These are phyloP conservation scores for Heterodera carotae DNA, from an alignment of 1,140 invertebrate species.

Conservation along the genomic window DNA sequence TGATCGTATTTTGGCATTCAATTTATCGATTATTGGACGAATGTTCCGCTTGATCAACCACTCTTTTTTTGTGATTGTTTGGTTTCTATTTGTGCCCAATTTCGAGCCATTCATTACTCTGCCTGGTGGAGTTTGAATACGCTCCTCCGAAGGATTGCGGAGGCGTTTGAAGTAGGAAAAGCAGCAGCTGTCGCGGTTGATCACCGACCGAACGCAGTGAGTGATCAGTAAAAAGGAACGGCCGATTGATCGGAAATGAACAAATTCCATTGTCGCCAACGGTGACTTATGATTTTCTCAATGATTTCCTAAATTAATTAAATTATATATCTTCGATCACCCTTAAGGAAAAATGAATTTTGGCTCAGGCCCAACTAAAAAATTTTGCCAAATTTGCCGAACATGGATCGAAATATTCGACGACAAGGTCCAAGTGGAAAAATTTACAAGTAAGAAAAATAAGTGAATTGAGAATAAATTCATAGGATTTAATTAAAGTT, in stretches of 20 bases:
- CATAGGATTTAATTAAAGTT: neutral
- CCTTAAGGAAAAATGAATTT: conserved; percentile 19
- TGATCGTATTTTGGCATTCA: too few species aligned
- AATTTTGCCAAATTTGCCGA: conserved; percentile 23
- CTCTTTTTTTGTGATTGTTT: too few species aligned
- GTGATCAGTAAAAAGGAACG: conserved; percentile 6
- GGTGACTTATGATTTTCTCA: neutral
- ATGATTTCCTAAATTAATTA: neutral
- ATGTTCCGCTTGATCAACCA: too few species aligned
- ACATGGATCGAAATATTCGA: conserved; percentile 17
- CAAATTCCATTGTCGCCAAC: neutral
- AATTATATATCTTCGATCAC: neutral
- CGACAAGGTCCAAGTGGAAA: conserved; percentile 26
- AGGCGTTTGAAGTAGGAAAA: neutral
- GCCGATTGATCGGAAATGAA: neutral
- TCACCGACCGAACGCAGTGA: neutral
- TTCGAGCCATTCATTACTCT: too few species aligned
- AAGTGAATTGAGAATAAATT: neutral
- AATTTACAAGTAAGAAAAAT: conserved; percentile 22
- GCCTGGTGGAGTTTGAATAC: too few species aligned
- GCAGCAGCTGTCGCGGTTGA: neutral
- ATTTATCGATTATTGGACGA: too few species aligned
- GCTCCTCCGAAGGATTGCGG: neutral
- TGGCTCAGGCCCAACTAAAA: conserved; percentile 20
- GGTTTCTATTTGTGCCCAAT: too few species aligned